Conservation (phyloP, 2,797 vertebrate genomes). For the Neopelma chrysocephalum region DNA sequence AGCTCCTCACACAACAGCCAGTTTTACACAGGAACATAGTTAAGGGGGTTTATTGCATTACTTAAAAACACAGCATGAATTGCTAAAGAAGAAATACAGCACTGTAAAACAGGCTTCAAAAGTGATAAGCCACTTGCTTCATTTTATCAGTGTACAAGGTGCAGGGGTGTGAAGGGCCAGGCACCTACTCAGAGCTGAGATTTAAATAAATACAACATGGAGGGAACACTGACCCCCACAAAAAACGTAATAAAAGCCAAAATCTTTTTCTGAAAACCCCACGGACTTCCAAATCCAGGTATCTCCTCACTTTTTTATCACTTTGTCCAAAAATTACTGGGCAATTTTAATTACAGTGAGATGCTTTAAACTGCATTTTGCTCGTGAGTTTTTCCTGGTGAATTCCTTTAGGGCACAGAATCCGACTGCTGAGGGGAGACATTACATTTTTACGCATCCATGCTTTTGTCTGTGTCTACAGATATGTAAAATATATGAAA, state of each 20-base stretch:
- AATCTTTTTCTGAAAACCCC: not conserved
- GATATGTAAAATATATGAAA: not conserved
- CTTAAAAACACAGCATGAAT: conserved; percentile 57
- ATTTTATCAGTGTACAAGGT: conserved; percentile 48
- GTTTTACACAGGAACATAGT: conserved; percentile 30
- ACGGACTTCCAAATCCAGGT: not conserved
- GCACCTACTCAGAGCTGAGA: not conserved
- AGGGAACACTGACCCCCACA: not conserved
- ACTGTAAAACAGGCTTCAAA: conserved; percentile 49
- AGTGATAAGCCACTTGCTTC: conserved; percentile 35
- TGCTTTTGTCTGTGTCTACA: not conserved
- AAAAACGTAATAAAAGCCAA: not conserved
- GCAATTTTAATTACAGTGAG: conserved; percentile 14
- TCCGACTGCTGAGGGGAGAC: not conserved
- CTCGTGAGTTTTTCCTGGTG: not conserved
- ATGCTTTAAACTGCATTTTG: not conserved
- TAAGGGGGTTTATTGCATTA: conserved; percentile 46
- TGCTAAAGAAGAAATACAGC: conserved; percentile 19
- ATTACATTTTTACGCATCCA: not conserved
- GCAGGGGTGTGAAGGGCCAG: not conserved
- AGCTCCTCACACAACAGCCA: conserved; percentile 18
- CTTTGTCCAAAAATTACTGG: not conserved
- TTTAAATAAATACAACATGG: conserved; percentile 28
- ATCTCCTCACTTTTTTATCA: not conserved
- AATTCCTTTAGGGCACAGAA: not conserved